Evolutionary conservation across 35 echinoderm and acorn worm genomes (phyloP), one percentile per base, ranked within the genome.

Genomic region (Acanthaster planci): DNA sequence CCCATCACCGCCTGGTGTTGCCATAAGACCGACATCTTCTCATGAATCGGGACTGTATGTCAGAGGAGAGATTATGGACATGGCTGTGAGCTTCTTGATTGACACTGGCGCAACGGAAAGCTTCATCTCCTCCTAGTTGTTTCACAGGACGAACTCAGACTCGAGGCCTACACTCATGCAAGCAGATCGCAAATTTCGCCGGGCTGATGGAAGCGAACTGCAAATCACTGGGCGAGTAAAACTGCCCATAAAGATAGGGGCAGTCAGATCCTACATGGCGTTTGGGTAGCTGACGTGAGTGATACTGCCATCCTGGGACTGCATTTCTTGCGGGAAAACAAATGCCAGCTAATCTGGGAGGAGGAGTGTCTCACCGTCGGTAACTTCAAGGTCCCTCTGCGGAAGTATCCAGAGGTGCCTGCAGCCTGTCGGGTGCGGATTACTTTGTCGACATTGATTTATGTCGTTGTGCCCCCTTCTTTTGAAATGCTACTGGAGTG

Each of bases 261-360:
- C 26, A 32, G 8, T 78, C 26, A 15, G 1, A 78, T 47, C 6
- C 23, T 36, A 7, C 76, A 78, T 34, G 37, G 9, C 21, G 35
- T 78, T 8, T 78, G 76, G 76, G 76, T 81, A 51, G 80, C 78
- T 16, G 78, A 89, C 2, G 58, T 83, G 15, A 47, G 68, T 40
- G 80, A 39, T 38, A 79, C 68, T 10, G 80, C 15, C 44, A 64
- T 89, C 17, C 87, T 89, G 21, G 87, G 87, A 82, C 80, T 83
- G 52, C 79, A 84, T 82, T 67, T 89, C 21, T 36, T 82, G 56
- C 8, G 68, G 50, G 68, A 83, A 38, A 37, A 82, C 32, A 77
- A 59, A n/a, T 40, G 34, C 38, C 37, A 42, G n/a, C 47, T 52
- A 58, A 42, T 44, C 3, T 89, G 80, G 87, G 87, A 84, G 39